These are phyloP conservation scores for Cyrtodaria siliqua DNA, from an alignment of 2,888 invertebrate genomes.

Conservation along the genomic window DNA sequence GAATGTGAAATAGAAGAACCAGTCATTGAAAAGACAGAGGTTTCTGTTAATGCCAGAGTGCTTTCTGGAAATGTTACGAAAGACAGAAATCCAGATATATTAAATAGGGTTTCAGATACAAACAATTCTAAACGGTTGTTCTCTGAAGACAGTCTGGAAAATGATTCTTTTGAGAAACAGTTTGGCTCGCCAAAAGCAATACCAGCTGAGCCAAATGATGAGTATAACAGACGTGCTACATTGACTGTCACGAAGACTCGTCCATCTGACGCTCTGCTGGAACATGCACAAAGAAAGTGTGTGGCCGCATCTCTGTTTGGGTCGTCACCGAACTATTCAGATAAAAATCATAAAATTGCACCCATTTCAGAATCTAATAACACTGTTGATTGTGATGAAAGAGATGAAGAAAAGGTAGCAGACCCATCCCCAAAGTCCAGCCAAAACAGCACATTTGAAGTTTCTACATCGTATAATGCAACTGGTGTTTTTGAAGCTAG, in stretches of 20 bases:
- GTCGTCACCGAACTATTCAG: background rate
- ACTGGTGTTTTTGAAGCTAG: conserved; percentile 31
- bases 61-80: background rate
- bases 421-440: conserved; percentile 1
- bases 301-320: background rate
- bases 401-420: background rate
- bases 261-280: conserved; percentile 73
- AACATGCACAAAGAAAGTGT: conserved; percentile 14
- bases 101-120: background rate
- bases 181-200: conserved; percentile 36
- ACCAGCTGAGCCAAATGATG: conserved; percentile 42
- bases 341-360: background rate
- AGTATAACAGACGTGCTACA: conserved; percentile 61
- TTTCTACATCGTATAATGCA: conserved; percentile 26
- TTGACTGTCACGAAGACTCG: conserved; percentile 73
- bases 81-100: no score
- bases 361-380: conserved; percentile 2
- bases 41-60: background rate
- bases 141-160: conserved; percentile 51
- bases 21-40: no score
- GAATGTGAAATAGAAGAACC: background rate
- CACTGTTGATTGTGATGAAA: background rate
- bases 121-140: conserved; percentile 14
- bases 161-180: conserved; percentile 37
- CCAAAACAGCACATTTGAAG: conserved; percentile 57